phyloP scores from a whole-genome alignment of 2,113 vertebrate genomes.

The Nycticebus coucang region DNA sequence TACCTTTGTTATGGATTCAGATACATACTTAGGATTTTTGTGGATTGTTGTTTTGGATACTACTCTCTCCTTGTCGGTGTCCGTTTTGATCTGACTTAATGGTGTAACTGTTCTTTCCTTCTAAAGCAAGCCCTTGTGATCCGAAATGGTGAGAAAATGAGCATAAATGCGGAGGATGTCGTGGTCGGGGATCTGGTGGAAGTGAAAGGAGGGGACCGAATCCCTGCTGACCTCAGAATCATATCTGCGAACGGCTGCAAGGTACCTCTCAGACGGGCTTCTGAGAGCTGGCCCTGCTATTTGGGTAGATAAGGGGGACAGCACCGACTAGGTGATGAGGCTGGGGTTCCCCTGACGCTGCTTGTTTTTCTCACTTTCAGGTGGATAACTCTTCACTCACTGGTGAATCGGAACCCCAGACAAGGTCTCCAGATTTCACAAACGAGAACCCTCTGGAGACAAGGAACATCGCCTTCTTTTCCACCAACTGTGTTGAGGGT shows the following conservation, averaged over 20 bases:
- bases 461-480: constrained; percentile 91
- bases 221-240: constrained; percentile 96
- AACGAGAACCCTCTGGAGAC: constrained; percentile 90
- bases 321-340: fast-evolving
- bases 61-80: neutral
- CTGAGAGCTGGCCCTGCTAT: neutral
- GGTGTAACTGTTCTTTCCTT: neutral
- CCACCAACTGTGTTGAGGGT: constrained; percentile 92
- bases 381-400: constrained; percentile 98
- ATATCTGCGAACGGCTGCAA: constrained; percentile 97
- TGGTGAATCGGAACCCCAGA: constrained; percentile 90
- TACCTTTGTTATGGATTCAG: neutral
- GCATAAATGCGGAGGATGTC: constrained; percentile 95
- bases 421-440: constrained; percentile 89
- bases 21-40: neutral
- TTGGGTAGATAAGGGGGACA: neutral
- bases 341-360: fast-evolving
- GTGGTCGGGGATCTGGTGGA: constrained; percentile 96
- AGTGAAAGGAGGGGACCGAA: constrained; percentile 97
- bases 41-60: neutral
- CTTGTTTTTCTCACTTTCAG: constrained; percentile 72
- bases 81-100: neutral
- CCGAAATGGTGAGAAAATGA: constrained; percentile 95
- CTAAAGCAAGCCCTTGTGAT: constrained; percentile 96
- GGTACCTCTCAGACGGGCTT: constrained; percentile 78